A percentile compares a stretch with the other conserved stretches of the same genome.
phyloP scores from a whole-genome alignment of 2,888 invertebrate species.

The Pristionchus exspectatus region DNA sequence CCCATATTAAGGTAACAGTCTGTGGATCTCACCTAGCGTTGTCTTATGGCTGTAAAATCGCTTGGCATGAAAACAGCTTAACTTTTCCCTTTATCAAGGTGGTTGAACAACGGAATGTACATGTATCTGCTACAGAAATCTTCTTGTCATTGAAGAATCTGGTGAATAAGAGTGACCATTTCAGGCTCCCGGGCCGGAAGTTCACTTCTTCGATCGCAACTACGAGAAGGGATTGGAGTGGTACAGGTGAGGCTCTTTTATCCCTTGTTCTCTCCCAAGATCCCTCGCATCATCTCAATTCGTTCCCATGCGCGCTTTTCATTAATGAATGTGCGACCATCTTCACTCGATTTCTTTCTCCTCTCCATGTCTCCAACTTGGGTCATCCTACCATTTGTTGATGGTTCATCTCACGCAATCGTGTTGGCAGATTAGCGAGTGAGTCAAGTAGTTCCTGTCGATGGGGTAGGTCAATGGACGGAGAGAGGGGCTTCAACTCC shows the following conservation, averaged over 20 bases:
- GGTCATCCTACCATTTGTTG: conserved; percentile 39
- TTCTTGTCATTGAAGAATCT: not conserved
- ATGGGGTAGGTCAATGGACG: not conserved
- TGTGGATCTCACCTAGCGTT: too few relatives aligned
- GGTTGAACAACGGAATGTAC: too few relatives aligned
- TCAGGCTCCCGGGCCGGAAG: conserved; percentile 92
- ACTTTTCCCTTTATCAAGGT: too few relatives aligned
- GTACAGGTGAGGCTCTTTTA: conserved; percentile 83
- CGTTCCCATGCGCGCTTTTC: not conserved
- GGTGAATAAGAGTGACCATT: not conserved
- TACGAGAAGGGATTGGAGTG: conserved; percentile 94
- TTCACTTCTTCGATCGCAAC: conserved; percentile 97
- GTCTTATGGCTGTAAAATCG: too few relatives aligned
- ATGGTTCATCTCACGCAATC: conserved; percentile 15
- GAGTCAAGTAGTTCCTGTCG: conserved; percentile 15
- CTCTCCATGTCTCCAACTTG: not conserved
- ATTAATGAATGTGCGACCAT: not conserved
- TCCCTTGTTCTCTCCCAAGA: not conserved
- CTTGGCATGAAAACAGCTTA: too few relatives aligned
- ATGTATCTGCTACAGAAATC: not conserved
- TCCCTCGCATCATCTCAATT: not conserved
- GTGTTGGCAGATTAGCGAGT: conserved; percentile 30
- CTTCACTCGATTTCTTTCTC: not conserved
- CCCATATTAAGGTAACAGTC: conserved; percentile 82
- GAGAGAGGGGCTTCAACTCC: not conserved